Evolutionary conservation across 2,113 vertebrate species (phyloP), one percentile per base, ranked within the genome.

Genomic region (Esox niger): DNA sequence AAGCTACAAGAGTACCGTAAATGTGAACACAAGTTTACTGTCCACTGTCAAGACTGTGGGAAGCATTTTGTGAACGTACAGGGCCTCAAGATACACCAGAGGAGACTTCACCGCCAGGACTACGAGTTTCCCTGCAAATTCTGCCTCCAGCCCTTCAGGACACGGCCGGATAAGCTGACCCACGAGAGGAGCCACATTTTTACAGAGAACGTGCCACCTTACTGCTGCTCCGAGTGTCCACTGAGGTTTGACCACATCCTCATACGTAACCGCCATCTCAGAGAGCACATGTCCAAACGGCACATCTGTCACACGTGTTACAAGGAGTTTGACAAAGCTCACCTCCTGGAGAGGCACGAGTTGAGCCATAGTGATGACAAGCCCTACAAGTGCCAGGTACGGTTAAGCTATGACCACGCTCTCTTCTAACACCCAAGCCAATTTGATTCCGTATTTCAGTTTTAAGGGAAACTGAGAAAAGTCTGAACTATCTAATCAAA

Each of bases 361-460:
- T 4, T 58, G 56, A 30, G 26, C 27, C 56, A 58, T 15, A 58
- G 56, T 29, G 27, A 29, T 2, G 26, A 58, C 56, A 58, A 58
- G 15, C 56, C 56, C 13, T 29, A 15, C 56, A 58, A 29, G 56
- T 58, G 56, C 56, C 56, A 58, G 56, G 56, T 58, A 11, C 15
- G 56, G 25, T n/a, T n/a, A n/a, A n/a, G n/a, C n/a, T n/a, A n/a
- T n/a, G n/a, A n/a, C n/a, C n/a, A n/a, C n/a, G n/a, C n/a, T n/a
- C n/a, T n/a, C n/a, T n/a, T n/a, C n/a, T n/a, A n/a, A n/a, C n/a
- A n/a, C n/a, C n/a, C n/a, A n/a, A n/a, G n/a, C n/a, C n/a, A n/a
- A n/a, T n/a, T n/a, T n/a, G n/a, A n/a, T n/a, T n/a, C n/a, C n/a
- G n/a, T n/a, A n/a, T n/a, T n/a, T n/a, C n/a, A n/a, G n/a, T n/a